A percentile compares a stretch with the other conserved stretches of the same genome.
Evolutionary conservation across 2,113 vertebrate genomes (phyloP).

Genomic region (Ahaetulla prasina): DNA sequence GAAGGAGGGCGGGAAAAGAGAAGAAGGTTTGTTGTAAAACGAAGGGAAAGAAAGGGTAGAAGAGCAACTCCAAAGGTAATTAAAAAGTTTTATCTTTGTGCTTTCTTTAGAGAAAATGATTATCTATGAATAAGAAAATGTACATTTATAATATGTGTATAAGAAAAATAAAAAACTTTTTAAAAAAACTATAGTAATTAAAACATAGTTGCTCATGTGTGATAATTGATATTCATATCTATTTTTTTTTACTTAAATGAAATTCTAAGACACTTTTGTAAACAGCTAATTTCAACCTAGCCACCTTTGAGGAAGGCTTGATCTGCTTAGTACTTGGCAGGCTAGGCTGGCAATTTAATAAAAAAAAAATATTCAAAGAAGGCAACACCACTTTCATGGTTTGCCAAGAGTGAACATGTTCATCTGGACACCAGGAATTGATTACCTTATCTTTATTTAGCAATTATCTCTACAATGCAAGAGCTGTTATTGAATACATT

Average conservation of each 20-base stretch:
- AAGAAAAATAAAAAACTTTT: too few relatives aligned
- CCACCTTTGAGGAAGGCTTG: neutral
- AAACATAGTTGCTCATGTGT: neutral
- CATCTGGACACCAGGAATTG: neutral
- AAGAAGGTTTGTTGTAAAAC: too few relatives aligned
- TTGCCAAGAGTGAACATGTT: neutral
- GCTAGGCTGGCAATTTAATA: neutral
- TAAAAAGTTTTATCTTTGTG: too few relatives aligned
- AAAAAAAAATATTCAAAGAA: neutral
- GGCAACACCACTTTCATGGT: neutral
- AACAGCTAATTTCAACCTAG: neutral
- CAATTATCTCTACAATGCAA: neutral
- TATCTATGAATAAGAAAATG: too few relatives aligned
- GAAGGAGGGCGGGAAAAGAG: too few relatives aligned
- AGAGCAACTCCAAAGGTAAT: too few relatives aligned
- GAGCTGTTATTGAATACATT: conserved; percentile 5
- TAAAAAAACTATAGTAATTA: neutral
- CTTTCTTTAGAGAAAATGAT: too few relatives aligned
- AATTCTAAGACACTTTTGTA: neutral
- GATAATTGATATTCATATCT: neutral
- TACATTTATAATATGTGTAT: too few relatives aligned
- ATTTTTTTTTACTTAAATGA: neutral
- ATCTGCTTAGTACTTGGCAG: neutral
- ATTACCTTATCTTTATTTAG: neutral
- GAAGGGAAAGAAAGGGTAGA: too few relatives aligned